Evolutionary conservation across 2,888 invertebrate genomes (phyloP).

Genomic region (Aleiodes testaceus): DNA sequence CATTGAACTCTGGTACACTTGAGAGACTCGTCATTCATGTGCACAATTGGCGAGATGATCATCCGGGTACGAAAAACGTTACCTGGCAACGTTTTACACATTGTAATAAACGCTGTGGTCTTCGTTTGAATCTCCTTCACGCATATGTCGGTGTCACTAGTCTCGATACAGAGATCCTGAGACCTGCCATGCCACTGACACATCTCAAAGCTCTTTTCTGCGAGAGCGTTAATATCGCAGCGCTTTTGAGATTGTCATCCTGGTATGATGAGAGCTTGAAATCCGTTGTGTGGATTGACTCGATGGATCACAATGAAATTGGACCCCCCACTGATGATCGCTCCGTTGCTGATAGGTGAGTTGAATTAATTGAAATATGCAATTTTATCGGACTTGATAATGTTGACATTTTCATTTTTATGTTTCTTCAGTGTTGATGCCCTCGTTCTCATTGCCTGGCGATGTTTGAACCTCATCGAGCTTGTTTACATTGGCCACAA

Average conservation of each 20-base stretch:
- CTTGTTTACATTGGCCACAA: slow-evolving; percentile 77
- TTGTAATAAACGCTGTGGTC: slow-evolving; percentile 75
- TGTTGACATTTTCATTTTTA: no score
- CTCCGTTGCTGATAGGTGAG: slow-evolving; percentile 60
- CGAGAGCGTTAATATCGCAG: slow-evolving; percentile 76
- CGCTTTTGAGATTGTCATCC: slow-evolving; percentile 75
- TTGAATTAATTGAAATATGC: background rate
- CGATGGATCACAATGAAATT: slow-evolving; percentile 63
- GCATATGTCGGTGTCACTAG: slow-evolving; percentile 80
- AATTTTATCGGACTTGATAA: no score
- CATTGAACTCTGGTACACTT: slow-evolving; percentile 72
- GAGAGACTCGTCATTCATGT: slow-evolving; percentile 81
- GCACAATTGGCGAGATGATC: slow-evolving; percentile 79
- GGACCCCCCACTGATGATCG: slow-evolving; percentile 58
- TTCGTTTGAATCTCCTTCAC: slow-evolving; percentile 79
- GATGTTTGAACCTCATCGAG: slow-evolving; percentile 77
- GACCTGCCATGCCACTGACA: slow-evolving; percentile 81
- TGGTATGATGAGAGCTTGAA: slow-evolving; percentile 75
- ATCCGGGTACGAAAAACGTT: slow-evolving; percentile 78
- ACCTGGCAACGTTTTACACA: slow-evolving; percentile 78
- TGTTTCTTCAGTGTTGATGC: slow-evolving; percentile 74
- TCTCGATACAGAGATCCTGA: slow-evolving; percentile 78
- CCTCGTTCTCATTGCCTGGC: slow-evolving; percentile 80
- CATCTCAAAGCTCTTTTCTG: slow-evolving; percentile 85
- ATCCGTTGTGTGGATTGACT: slow-evolving; percentile 79